Evolutionary conservation across 2,797 vertebrate genomes (phyloP).

Genomic region (Podargus strigoides): DNA sequence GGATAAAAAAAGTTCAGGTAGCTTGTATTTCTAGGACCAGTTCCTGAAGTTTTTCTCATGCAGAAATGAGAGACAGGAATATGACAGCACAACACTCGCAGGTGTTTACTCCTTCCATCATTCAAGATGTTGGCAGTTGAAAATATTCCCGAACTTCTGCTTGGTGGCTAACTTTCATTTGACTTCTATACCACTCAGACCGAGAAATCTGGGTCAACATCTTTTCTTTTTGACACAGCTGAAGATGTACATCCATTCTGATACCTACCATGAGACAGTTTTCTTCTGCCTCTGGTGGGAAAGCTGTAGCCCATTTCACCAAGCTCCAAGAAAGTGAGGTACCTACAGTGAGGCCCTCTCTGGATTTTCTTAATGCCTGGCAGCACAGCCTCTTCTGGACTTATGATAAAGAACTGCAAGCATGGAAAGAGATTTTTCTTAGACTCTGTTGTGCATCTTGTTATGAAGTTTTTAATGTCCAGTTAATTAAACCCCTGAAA

Average conservation of each 20-base stretch:
- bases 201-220: not conserved
- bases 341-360: not conserved
- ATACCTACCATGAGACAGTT: rapidly evolving
- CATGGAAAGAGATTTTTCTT: not conserved
- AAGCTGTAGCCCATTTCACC: not conserved
- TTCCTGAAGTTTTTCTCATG: not conserved
- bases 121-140: not conserved
- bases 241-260: not conserved
- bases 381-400: not conserved
- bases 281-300: not conserved
- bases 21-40: not conserved
- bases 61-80: not conserved
- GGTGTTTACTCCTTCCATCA: not conserved
- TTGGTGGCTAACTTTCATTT: not conserved
- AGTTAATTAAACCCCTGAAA: not conserved
- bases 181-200: not conserved
- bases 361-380: not conserved
- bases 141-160: not conserved
- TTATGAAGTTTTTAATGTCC: not conserved
- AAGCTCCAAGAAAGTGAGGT: not conserved
- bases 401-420: rapidly evolving
- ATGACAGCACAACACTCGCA: not conserved
- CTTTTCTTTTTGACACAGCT: not conserved
- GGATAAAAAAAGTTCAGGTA: not conserved
- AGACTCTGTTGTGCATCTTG: not conserved